These are phyloP conservation scores for Nibea coibor DNA, from an alignment of 2,113 vertebrate genomes.

Conservation along the genomic window DNA sequence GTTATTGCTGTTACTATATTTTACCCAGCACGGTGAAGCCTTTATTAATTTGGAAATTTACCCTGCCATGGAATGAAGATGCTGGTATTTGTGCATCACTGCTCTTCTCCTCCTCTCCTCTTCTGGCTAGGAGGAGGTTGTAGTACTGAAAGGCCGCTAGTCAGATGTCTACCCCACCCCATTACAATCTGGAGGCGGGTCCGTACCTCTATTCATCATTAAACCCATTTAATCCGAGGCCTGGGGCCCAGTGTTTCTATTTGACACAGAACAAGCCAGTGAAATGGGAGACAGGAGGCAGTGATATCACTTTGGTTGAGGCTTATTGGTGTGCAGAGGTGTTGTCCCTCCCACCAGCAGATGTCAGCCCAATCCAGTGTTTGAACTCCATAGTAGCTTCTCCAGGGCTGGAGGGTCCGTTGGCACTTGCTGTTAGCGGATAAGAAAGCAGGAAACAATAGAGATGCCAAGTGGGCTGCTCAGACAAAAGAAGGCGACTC, in stretches of 20 bases:
- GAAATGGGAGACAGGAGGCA: constrained; percentile 53
- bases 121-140: constrained; percentile 40
- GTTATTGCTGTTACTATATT: constrained; percentile 87
- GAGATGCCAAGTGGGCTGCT: constrained; percentile 50
- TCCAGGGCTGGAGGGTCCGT: constrained; percentile 49
- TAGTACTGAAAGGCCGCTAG: constrained; percentile 55
- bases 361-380: constrained; percentile 63
- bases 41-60: constrained; percentile 86
- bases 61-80: constrained; percentile 79
- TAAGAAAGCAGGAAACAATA: constrained; percentile 50
- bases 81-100: constrained; percentile 58
- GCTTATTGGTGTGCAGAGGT: constrained; percentile 67
- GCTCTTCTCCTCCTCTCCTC: constrained; percentile 42
- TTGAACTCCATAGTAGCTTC: constrained; percentile 61
- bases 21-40: constrained; percentile 78
- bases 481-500: constrained; percentile 13
- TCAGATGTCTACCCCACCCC: constrained; percentile 77
- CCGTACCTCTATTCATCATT: constrained; percentile 79
- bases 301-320: constrained; percentile 66
- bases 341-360: constrained; percentile 65
- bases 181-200: constrained; percentile 77
- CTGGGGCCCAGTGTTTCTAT: constrained; percentile 70
- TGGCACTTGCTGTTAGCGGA: constrained; percentile 49
- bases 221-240: constrained; percentile 78
- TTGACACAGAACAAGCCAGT: constrained; percentile 71